These are phyloP conservation scores for Athripsodes cinereus DNA, from an alignment of 2,888 invertebrate genomes.

Conservation along the genomic window DNA sequence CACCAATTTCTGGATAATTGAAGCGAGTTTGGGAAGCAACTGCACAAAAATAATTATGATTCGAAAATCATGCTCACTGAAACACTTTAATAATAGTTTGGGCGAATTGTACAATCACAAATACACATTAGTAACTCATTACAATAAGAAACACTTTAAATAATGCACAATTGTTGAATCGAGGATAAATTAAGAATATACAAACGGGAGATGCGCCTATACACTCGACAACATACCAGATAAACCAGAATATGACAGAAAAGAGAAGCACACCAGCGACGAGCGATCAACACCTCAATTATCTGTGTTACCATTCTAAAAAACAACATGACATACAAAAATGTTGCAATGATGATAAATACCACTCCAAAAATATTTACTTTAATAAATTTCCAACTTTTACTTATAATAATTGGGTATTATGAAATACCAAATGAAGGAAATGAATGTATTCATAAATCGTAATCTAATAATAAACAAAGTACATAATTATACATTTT, in stretches of 20 bases:
- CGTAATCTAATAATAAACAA: too few relatives aligned
- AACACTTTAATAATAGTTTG: neutral
- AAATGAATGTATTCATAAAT: too few relatives aligned
- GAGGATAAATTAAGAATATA: neutral
- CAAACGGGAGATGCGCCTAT: neutral
- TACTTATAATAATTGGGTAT: too few relatives aligned
- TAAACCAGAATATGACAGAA: neutral
- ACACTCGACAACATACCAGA: neutral
- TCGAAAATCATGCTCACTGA: neutral
- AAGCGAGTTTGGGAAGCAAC: neutral
- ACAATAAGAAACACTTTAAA: neutral
- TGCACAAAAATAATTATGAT: neutral
- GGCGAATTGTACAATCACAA: neutral
- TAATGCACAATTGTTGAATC: neutral
- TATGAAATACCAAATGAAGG: too few relatives aligned
- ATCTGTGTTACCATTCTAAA: neutral
- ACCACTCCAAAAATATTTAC: too few relatives aligned
- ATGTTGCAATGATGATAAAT: too few relatives aligned
- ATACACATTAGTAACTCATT: neutral
- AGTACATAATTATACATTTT: too few relatives aligned
- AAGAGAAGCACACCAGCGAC: neutral
- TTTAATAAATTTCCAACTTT: too few relatives aligned
- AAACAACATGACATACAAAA: neutral
- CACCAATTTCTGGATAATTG: neutral
- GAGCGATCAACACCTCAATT: neutral